Evolutionary conservation across 2,113 vertebrate genomes (phyloP).

Genomic region (Cathartes aura): DNA sequence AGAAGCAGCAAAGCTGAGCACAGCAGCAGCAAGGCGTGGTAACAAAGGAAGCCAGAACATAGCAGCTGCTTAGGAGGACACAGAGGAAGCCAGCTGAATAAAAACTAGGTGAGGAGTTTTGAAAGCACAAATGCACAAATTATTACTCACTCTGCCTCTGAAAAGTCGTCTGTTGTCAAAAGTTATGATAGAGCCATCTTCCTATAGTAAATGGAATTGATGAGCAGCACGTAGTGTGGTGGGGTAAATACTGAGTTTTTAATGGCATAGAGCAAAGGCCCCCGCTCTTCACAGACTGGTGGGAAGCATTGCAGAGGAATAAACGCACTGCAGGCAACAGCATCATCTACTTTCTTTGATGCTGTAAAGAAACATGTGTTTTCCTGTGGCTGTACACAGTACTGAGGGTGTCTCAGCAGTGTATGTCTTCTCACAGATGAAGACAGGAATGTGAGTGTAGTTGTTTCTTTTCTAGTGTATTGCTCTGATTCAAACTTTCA

Average conservation of each 20-base stretch:
- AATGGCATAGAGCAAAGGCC: background rate
- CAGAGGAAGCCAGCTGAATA: background rate
- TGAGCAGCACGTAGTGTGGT: fast-evolving
- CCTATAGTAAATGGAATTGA: background rate
- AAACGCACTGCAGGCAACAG: background rate
- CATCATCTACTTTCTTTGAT: background rate
- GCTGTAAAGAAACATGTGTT: background rate
- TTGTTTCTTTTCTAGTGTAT: background rate
- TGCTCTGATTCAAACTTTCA: background rate
- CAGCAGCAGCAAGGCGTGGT: background rate
- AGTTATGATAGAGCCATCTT: background rate
- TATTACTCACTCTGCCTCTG: background rate
- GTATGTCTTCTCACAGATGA: background rate
- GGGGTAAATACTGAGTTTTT: background rate
- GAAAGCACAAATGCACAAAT: background rate
- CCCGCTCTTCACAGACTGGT: background rate
- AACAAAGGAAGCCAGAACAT: background rate
- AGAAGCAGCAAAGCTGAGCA: background rate
- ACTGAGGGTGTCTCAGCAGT: background rate
- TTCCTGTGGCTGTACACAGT: background rate
- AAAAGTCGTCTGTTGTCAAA: background rate
- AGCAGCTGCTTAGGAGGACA: background rate
- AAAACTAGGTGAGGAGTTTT: background rate
- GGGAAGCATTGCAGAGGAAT: background rate
- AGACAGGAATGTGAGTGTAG: background rate